These are phyloP conservation scores for Lepidocyrtoides sp. DNA, from an alignment of 2,888 invertebrate genomes.

Conservation along the genomic window DNA sequence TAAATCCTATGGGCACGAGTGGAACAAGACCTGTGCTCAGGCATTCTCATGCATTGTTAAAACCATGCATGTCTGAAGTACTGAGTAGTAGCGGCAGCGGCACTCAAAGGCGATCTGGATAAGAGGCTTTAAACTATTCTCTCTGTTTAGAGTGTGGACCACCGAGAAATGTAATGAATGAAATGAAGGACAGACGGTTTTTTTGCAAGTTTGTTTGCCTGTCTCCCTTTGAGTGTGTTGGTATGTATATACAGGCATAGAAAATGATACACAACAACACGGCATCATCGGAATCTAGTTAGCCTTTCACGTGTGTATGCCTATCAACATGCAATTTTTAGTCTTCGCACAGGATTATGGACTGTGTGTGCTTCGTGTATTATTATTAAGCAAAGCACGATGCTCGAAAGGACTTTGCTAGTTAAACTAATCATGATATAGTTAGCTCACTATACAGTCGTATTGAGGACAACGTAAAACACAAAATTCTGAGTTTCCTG, in stretches of 20 bases:
- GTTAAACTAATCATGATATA: neutral
- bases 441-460: neutral
- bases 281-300: neutral
- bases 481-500: too few species aligned
- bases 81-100: neutral
- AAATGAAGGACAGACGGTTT: constrained; percentile 5
- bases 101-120: neutral
- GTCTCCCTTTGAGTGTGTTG: neutral
- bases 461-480: too few species aligned
- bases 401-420: neutral
- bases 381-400: constrained; percentile 24
- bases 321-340: neutral
- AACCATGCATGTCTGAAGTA: neutral
- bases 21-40: constrained; percentile 4
- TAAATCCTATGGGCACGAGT: constrained; percentile 5
- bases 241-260: neutral
- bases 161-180: constrained; percentile 10
- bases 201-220: neutral
- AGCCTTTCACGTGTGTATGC: neutral
- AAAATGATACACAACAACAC: neutral
- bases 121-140: constrained; percentile 36
- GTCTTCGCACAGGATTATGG: neutral
- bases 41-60: neutral
- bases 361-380: neutral
- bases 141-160: neutral